These are phyloP conservation scores for Drosophila leonis DNA, from an alignment of 2,888 invertebrate species.

Conservation along the genomic window DNA sequence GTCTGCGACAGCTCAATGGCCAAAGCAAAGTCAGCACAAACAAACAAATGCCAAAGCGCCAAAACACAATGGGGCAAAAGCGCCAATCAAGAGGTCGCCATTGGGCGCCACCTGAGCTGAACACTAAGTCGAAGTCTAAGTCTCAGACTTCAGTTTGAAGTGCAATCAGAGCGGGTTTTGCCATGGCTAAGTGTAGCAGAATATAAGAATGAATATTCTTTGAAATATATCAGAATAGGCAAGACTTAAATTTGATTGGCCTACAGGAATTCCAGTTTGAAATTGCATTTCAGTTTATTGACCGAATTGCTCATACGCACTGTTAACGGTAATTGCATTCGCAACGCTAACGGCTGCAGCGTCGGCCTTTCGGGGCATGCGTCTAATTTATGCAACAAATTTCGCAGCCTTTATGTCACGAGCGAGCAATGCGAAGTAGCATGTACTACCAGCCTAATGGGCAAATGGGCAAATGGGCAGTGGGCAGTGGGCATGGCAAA, in stretches of 20 bases:
- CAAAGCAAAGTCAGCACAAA: background rate
- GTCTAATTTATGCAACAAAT: slow-evolving; percentile 47
- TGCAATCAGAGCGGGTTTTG: background rate
- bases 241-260: too few species aligned
- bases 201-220: too few species aligned
- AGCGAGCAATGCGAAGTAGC: slow-evolving; percentile 14
- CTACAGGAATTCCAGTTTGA: background rate
- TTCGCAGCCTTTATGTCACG: slow-evolving; percentile 37
- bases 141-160: background rate
- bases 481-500: slow-evolving; percentile 28
- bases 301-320: slow-evolving; percentile 55
- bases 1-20: slow-evolving; percentile 24
- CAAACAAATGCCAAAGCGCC: slow-evolving; percentile 29
- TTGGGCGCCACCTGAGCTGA: slow-evolving; percentile 3
- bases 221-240: too few species aligned
- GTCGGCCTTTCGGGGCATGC: background rate
- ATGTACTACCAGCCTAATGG: slow-evolving; percentile 5
- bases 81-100: slow-evolving; percentile 4
- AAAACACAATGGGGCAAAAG: slow-evolving; percentile 5
- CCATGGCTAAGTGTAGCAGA: background rate
- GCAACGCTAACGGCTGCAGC: background rate
- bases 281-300: slow-evolving; percentile 11
- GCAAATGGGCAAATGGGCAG: background rate
- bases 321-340: slow-evolving; percentile 38
- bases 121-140: background rate